Percentiles rank a stretch among this genome's conserved stretches.
Evolutionary conservation across 2,797 vertebrate genomes (phyloP).

Genomic region (Meda fulgida): DNA sequence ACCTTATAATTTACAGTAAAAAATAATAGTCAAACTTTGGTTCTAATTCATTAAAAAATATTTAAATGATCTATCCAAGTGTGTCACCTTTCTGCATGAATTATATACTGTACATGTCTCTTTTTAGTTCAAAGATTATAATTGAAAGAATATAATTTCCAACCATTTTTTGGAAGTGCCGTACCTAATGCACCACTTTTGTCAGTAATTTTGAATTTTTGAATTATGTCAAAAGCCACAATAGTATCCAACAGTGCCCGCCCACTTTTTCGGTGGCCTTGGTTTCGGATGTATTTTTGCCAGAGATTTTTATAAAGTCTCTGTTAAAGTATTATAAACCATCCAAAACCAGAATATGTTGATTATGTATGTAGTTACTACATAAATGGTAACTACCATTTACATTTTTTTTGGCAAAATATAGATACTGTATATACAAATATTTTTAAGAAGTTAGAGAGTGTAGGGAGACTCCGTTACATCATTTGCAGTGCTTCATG

Average conservation of each 20-base stretch:
- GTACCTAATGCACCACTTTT: neutral
- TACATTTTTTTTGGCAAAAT: fast-evolving
- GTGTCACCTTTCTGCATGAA: neutral
- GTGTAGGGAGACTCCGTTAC: neutral
- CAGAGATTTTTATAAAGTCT: neutral
- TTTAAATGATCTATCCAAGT: neutral
- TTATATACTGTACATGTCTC: neutral
- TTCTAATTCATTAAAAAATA: neutral
- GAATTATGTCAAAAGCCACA: neutral
- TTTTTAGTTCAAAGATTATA: neutral
- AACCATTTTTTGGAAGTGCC: neutral
- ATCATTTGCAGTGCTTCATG: neutral
- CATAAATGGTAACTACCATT: no score
- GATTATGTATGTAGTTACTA: neutral
- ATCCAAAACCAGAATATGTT: no score
- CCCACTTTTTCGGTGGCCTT: neutral
- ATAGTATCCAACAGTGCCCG: neutral
- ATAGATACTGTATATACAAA: neutral
- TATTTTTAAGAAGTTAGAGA: neutral
- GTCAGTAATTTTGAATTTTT: neutral
- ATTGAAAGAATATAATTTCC: neutral
- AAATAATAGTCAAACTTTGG: neutral
- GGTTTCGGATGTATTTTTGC: neutral
- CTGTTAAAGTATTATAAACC: neutral
- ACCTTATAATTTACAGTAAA: neutral